Evolutionary conservation across 2,797 vertebrate species (phyloP).

Genomic region (Rhynchonycteris naso): DNA sequence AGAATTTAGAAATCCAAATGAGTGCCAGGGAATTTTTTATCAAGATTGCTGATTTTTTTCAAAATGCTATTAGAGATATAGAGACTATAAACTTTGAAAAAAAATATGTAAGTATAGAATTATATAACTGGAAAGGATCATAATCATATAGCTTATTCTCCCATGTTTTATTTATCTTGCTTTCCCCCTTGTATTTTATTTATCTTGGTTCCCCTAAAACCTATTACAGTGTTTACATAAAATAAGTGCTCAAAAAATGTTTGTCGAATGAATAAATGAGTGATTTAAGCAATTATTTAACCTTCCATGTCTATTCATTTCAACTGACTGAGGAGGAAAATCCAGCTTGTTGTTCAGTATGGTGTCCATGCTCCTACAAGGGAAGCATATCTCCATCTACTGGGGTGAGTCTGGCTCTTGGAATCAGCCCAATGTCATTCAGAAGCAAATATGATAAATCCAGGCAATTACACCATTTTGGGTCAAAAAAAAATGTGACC

Average conservation of each 20-base stretch:
- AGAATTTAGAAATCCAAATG: background rate
- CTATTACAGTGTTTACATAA: background rate
- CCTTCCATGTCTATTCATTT: background rate
- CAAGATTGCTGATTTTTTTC: background rate
- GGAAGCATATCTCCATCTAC: background rate
- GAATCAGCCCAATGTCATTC: background rate
- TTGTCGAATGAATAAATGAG: constrained; percentile 4
- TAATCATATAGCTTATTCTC: background rate
- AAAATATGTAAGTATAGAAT: background rate
- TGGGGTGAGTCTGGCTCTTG: background rate
- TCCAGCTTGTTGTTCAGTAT: background rate
- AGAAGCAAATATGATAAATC: background rate
- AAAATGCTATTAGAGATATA: background rate
- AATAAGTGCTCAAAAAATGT: background rate
- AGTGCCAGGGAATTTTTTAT: background rate
- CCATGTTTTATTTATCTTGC: background rate
- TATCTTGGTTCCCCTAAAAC: constrained; percentile 25
- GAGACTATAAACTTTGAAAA: background rate
- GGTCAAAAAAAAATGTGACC: background rate
- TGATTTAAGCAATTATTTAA: background rate
- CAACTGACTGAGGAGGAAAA: background rate
- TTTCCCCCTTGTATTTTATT: background rate
- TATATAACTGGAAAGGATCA: constrained; percentile 5
- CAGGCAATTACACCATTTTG: background rate
- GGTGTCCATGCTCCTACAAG: background rate